Percentiles rank a stretch among this genome's conserved stretches.
phyloP scores from a whole-genome alignment of 2,113 vertebrate genomes.

The Vidua macroura region DNA sequence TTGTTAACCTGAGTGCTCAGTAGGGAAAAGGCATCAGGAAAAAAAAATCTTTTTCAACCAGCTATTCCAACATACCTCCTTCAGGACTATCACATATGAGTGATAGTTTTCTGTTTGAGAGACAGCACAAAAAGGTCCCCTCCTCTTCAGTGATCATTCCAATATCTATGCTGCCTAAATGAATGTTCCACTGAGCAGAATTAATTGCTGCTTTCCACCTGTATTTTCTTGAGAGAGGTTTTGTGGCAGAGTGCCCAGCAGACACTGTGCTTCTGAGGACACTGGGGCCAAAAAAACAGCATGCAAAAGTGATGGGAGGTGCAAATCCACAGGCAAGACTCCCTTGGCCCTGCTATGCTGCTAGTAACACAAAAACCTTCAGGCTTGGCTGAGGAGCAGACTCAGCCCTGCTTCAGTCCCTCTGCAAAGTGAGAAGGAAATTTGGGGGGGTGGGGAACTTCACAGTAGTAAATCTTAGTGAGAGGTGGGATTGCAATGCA shows the following conservation, averaged over 20 bases:
- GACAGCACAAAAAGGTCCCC: neutral
- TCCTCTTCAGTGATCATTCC: neutral
- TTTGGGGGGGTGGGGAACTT: neutral
- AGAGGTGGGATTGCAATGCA: neutral
- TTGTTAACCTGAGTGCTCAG: neutral
- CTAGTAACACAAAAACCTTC: neutral
- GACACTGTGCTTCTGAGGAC: neutral
- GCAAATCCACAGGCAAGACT: neutral
- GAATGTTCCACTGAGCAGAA: neutral
- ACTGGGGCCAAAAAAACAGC: neutral
- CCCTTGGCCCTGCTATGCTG: neutral
- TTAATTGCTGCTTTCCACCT: conserved; percentile 25
- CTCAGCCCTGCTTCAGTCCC: neutral
- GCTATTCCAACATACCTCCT: neutral
- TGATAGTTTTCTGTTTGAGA: neutral
- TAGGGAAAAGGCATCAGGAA: neutral
- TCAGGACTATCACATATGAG: neutral
- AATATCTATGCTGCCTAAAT: neutral
- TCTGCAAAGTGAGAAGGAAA: neutral
- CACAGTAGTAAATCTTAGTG: neutral
- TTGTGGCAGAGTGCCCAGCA: neutral
- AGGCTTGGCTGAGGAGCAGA: neutral
- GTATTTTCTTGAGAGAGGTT: neutral
- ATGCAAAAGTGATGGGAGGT: conserved; percentile 30
- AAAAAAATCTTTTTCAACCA: neutral